Evolutionary conservation across 2,888 invertebrate genomes (phyloP).

Genomic region (Tricholauxania praeusta): DNA sequence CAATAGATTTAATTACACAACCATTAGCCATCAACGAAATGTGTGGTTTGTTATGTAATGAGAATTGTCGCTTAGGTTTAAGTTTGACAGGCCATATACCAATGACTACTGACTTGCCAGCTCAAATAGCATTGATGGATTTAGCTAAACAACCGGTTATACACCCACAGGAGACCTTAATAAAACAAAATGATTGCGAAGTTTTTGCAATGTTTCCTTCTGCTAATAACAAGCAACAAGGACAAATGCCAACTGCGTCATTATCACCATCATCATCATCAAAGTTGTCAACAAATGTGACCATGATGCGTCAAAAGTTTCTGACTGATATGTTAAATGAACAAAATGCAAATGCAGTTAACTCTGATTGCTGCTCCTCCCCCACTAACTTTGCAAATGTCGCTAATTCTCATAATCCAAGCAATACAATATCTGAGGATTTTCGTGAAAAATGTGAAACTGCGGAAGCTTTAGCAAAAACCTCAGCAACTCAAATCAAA

Average conservation of each 20-base stretch:
- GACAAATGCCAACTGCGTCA: conserved; percentile 1
- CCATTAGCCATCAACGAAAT: conserved; percentile 57
- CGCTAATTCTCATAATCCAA: too few species aligned
- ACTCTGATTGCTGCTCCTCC: neutral
- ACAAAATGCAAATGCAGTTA: too few species aligned
- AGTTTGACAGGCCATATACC: conserved; percentile 49
- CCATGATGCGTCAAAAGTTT: conserved; percentile 55
- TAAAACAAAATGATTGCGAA: neutral
- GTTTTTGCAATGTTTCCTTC: neutral
- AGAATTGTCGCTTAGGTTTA: conserved; percentile 57
- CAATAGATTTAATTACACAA: conserved; percentile 44
- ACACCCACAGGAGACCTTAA: conserved; percentile 45
- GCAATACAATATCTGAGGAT: conserved; percentile 45
- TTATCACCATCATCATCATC: conserved; percentile 42
- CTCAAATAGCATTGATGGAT: conserved; percentile 37
- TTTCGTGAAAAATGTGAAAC: conserved; percentile 70
- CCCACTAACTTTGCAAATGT: too few species aligned
- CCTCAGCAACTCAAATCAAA: conserved; percentile 70
- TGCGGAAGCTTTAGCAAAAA: conserved; percentile 73
- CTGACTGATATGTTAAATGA: conserved; percentile 51
- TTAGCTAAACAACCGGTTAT: conserved; percentile 38
- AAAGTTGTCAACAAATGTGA: conserved; percentile 45
- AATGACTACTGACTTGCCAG: neutral
- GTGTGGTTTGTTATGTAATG: conserved; percentile 61
- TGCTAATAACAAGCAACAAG: neutral